A percentile compares a stretch with the other conserved stretches of the same genome.
These are phyloP conservation scores for Ahaetulla prasina DNA, from an alignment of 2,113 vertebrate genomes.

Conservation along the genomic window DNA sequence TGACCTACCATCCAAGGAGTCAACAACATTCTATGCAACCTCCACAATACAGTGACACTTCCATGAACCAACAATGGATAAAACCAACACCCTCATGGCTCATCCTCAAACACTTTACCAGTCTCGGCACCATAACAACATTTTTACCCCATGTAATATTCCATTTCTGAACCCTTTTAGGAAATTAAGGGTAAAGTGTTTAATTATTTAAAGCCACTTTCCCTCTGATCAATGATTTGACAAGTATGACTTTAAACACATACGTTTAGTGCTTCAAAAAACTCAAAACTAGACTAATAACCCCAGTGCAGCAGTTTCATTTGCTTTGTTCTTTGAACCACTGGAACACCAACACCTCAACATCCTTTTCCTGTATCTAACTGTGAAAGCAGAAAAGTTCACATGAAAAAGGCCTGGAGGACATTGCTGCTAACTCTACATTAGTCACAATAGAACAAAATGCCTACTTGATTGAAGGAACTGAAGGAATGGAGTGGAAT, in stretches of 20 bases:
- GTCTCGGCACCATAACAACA: background rate
- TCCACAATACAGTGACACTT: background rate
- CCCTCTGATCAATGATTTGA: background rate
- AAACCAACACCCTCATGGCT: background rate
- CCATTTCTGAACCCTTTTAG: slow-evolving; percentile 14
- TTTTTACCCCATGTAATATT: background rate
- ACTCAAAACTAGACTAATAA: background rate
- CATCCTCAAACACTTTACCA: background rate
- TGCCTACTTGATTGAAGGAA: background rate
- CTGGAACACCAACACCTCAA: background rate
- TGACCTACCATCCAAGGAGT: background rate
- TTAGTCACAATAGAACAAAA: background rate
- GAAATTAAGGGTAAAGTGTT: background rate
- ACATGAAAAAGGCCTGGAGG: background rate
- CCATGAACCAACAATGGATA: background rate
- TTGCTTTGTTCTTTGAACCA: slow-evolving; percentile 4
- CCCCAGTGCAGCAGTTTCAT: background rate
- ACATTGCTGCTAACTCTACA: background rate
- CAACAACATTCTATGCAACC: background rate
- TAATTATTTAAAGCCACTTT: background rate
- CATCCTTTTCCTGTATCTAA: background rate
- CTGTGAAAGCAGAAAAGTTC: background rate
- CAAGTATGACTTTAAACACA: background rate
- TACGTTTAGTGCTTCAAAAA: background rate
- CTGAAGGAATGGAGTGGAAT: background rate